phyloP scores from a whole-genome alignment of 2,113 vertebrate genomes.

The Cyphomyrus plagiostoma region DNA sequence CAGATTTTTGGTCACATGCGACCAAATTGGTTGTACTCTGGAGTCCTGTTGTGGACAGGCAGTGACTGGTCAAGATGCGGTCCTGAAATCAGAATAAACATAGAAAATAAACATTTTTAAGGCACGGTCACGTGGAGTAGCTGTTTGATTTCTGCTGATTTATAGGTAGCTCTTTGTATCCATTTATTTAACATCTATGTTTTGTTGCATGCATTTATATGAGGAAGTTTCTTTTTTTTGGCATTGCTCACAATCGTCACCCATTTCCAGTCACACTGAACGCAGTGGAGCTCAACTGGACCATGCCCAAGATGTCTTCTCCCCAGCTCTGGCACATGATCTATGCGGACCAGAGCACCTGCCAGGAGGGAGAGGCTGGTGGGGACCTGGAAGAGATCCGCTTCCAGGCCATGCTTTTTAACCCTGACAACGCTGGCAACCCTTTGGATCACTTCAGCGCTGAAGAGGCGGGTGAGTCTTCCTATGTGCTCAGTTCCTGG shows the following conservation, averaged over 20 bases:
- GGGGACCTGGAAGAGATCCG: conserved; percentile 62
- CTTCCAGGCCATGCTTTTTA: conserved; percentile 80
- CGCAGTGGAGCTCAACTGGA: conserved; percentile 82
- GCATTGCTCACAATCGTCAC: neutral
- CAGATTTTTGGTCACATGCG: too few species aligned
- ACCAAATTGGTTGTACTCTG: too few species aligned
- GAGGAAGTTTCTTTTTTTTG: neutral
- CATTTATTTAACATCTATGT: neutral
- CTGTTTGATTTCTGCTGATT: neutral
- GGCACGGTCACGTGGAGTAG: neutral
- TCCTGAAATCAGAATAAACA: neutral
- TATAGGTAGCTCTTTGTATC: neutral
- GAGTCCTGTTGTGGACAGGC: neutral
- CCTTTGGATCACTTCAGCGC: conserved; percentile 92
- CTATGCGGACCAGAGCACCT: conserved; percentile 87
- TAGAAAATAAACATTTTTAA: neutral
- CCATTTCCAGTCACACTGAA: conserved; percentile 69
- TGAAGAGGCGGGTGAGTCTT: conserved; percentile 77
- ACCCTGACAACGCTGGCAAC: conserved; percentile 87
- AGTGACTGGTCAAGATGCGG: neutral
- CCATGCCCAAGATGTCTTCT: conserved; percentile 66
- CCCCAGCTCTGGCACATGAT: conserved; percentile 77
- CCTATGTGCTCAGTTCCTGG: neutral
- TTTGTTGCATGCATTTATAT: neutral
- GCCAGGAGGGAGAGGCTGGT: conserved; percentile 56